Conservation (phyloP, 2,797 vertebrate genomes). For the Eulemur albifrons region DNA sequence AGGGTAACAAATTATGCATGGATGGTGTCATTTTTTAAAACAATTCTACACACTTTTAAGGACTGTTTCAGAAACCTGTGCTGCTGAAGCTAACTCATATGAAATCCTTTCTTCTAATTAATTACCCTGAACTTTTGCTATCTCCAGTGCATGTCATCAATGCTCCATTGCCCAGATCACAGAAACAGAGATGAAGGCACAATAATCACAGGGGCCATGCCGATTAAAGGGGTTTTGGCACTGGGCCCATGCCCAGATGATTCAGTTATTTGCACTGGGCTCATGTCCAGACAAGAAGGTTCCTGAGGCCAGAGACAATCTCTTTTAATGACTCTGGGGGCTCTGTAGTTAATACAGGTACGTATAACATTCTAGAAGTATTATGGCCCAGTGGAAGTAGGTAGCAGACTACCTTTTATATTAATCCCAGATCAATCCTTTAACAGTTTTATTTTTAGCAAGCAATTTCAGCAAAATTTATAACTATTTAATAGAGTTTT, state of each 20-base stretch:
- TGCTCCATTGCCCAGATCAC: not conserved
- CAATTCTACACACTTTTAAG: not conserved
- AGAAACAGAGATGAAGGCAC: not conserved
- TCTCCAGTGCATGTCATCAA: not conserved
- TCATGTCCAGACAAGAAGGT: not conserved
- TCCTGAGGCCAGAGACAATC: not conserved
- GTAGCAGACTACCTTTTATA: not conserved
- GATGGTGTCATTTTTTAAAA: not conserved
- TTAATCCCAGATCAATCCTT: not conserved
- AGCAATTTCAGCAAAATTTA: not conserved
- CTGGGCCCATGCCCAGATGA: not conserved
- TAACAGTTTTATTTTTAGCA: not conserved
- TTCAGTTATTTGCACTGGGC: not conserved
- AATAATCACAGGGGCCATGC: accelerated
- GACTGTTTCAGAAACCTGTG: not conserved
- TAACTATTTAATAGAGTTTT: not conserved
- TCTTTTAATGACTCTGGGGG: not conserved
- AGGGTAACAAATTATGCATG: not conserved
- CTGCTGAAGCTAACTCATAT: not conserved
- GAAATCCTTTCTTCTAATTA: not conserved
- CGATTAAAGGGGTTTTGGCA: not conserved
- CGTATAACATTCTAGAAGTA: not conserved
- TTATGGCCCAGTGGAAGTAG: not conserved
- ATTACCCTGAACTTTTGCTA: not conserved
- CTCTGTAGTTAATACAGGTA: not conserved